Conservation (phyloP, 2,797 vertebrate genomes). For the Sitta carolinensis region DNA sequence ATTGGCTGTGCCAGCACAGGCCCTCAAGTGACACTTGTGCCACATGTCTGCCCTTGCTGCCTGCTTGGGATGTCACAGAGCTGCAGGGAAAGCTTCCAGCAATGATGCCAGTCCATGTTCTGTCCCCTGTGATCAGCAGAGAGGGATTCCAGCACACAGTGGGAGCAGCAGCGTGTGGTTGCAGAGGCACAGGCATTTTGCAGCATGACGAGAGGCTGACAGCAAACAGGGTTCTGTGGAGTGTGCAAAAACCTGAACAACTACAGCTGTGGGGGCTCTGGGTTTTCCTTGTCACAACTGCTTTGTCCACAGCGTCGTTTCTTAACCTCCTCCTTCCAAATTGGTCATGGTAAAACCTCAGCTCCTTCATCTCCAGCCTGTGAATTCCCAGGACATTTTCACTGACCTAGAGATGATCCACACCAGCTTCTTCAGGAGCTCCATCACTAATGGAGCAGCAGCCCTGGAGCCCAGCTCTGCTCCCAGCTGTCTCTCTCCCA, state of each 20-base stretch:
- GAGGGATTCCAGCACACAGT: fast-evolving
- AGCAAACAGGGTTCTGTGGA: fast-evolving
- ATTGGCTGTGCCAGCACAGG: not conserved
- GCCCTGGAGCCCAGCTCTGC: not conserved
- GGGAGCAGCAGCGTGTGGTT: not conserved
- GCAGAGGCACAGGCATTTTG: not conserved
- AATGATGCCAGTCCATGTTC: fast-evolving
- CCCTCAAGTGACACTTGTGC: not conserved
- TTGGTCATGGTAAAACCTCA: not conserved
- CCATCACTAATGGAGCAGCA: fast-evolving
- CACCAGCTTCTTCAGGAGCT: not conserved
- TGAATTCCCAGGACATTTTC: not conserved
- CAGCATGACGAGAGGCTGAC: not conserved
- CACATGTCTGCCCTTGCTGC: not conserved
- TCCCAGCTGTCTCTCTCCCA: fast-evolving
- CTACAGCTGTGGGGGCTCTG: not conserved
- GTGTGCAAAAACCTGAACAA: fast-evolving
- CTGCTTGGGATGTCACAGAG: not conserved
- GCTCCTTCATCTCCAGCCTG: not conserved
- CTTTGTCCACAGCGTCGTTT: not conserved
- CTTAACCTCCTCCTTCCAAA: not conserved
- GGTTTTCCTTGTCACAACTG: not conserved
- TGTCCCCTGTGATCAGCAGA: not conserved
- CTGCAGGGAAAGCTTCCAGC: not conserved
- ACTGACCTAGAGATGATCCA: not conserved